These are phyloP conservation scores for Thamnophis elegans DNA, from an alignment of 2,797 vertebrate species.

Conservation along the genomic window DNA sequence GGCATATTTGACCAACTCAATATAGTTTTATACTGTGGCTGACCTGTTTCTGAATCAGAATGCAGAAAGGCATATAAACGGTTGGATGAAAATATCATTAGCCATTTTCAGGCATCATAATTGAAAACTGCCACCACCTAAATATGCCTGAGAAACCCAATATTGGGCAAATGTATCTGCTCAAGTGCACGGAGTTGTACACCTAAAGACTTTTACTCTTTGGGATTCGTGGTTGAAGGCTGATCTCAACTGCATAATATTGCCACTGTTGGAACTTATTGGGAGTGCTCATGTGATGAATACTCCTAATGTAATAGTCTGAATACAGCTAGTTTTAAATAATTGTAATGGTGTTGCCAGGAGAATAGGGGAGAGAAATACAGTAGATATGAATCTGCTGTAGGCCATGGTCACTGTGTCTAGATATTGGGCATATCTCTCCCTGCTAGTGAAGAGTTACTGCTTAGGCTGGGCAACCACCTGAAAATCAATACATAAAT, in stretches of 20 bases:
- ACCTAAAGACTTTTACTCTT: neutral
- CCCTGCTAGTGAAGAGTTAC: neutral
- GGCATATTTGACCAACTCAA: neutral
- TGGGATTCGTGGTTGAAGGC: neutral
- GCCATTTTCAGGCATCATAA: neutral
- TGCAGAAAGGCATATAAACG: no score
- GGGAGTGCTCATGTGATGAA: neutral
- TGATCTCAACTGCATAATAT: neutral
- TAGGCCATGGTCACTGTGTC: neutral
- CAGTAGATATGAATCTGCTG: neutral
- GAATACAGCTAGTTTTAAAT: neutral
- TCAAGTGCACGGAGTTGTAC: neutral
- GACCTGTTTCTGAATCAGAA: no score
- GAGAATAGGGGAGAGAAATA: neutral
- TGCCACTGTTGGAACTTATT: neutral
- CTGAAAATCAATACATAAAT: neutral
- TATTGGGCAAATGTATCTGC: neutral
- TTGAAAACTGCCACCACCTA: neutral
- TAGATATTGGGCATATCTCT: neutral
- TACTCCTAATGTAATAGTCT: neutral
- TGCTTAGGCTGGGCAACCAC: neutral
- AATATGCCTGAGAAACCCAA: neutral
- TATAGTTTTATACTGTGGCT: neutral
- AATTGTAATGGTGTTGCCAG: neutral
- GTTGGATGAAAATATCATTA: neutral